Percentiles rank a stretch among this genome's conserved stretches.
phyloP scores from a whole-genome alignment of 2,888 invertebrate genomes.

The Pammene aurita region DNA sequence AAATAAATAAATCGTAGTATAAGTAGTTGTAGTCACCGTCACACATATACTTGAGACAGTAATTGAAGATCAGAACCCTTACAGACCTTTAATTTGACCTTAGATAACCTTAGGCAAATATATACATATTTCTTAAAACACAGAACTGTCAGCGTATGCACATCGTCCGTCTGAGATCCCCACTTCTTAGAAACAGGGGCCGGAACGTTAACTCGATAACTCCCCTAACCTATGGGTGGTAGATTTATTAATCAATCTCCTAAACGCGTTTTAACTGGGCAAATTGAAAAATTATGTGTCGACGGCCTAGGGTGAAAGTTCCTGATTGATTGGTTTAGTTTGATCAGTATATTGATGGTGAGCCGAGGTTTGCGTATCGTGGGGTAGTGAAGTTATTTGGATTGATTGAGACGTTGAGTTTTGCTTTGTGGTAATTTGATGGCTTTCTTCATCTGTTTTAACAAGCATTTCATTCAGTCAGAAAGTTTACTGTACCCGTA shows the following conservation, averaged over 20 bases:
- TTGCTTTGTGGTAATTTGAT: background rate
- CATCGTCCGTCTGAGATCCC: constrained; percentile 47
- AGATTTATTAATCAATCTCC: constrained; percentile 82
- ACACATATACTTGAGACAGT: too few relatives aligned
- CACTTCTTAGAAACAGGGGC: constrained; percentile 46
- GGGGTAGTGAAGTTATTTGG: constrained; percentile 20
- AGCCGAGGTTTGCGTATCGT: constrained; percentile 15
- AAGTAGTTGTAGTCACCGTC: too few relatives aligned
- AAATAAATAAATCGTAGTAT: too few relatives aligned
- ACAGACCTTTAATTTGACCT: background rate
- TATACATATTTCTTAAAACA: constrained; percentile 20
- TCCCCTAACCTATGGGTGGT: constrained; percentile 59
- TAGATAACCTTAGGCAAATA: background rate
- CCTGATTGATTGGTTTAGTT: constrained; percentile 42
- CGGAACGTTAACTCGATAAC: constrained; percentile 71
- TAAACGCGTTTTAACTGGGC: constrained; percentile 74
- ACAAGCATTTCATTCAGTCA: background rate
- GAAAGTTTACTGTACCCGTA: too few relatives aligned
- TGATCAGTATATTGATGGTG: constrained; percentile 40
- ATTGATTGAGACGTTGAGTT: constrained; percentile 30
- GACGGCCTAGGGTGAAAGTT: constrained; percentile 55
- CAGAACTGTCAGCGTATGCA: constrained; percentile 25
- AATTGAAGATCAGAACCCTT: background rate
- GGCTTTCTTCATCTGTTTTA: background rate
- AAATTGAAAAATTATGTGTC: constrained; percentile 78